Percentiles rank a stretch among this genome's conserved stretches.
These are phyloP conservation scores for Atethmia centrago DNA, from an alignment of 2,888 invertebrate genomes.

Conservation along the genomic window DNA sequence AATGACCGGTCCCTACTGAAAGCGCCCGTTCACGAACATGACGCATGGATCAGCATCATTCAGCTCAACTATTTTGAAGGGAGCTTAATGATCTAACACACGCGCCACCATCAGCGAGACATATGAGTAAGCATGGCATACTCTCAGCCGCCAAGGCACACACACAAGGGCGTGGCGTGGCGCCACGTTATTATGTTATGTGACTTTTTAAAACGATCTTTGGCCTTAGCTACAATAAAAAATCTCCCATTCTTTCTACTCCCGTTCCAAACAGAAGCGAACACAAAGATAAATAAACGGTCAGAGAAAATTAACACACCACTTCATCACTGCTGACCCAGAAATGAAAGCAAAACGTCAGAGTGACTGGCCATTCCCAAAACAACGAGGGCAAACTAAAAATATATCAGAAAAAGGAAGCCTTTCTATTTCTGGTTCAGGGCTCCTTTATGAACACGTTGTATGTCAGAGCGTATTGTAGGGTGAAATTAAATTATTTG, in stretches of 20 bases:
- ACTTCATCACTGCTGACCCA: constrained; percentile 48
- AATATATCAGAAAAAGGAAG: constrained; percentile 42
- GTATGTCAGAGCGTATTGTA: constrained; percentile 39
- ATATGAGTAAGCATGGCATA: too few species aligned
- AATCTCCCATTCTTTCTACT: background rate
- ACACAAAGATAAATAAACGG: constrained; percentile 36
- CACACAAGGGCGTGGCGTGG: too few species aligned
- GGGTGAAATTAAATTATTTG: constrained; percentile 28
- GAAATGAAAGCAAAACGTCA: constrained; percentile 57
- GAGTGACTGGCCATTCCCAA: constrained; percentile 48
- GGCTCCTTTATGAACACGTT: constrained; percentile 7
- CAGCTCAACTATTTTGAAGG: too few species aligned
- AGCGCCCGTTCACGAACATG: too few species aligned
- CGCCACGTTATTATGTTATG: too few species aligned
- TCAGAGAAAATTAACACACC: constrained; percentile 29
- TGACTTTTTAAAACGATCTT: background rate
- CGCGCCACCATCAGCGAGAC: too few species aligned
- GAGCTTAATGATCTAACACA: too few species aligned
- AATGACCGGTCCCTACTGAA: too few species aligned
- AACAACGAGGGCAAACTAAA: constrained; percentile 53
- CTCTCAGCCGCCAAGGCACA: too few species aligned
- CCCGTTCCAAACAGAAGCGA: background rate
- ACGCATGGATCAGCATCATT: too few species aligned
- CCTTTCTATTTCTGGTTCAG: constrained; percentile 24
- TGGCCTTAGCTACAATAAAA: background rate